Base-by-base conservation (phyloP, 2,888 invertebrate genomes). In the Diaprepes abbreviatus region DNA sequence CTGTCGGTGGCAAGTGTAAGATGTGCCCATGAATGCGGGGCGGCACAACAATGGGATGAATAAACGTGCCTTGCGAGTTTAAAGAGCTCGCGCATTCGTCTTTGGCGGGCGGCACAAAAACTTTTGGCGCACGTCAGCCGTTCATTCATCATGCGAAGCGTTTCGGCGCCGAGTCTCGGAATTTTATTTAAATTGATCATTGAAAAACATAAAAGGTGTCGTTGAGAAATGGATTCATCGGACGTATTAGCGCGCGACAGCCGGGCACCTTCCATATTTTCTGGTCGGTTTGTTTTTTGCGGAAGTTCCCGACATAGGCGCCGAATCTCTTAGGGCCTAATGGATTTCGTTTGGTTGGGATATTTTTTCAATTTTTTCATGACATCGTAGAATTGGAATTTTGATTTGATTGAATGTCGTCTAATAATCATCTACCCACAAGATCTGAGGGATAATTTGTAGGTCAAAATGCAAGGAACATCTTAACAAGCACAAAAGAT, bases 101-200 rank as follows among this genome's bases (percentile, higher is more conserved):
- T 80, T 79, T 35, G 57, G 35, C 55, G 72, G 67, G 71, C 66
- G 67, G 74, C 60, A 75, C 77, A 79, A 79, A 80, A 80, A 80
- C 74, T 78, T 79, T 79, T 77, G 78, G 79, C 79, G 77, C 76
- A 77, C 79, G 80, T 80, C 80, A 79, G 72, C 72, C 73, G 71
- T 70, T 73, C 79, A 80, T 81, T 79, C 79, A 79, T 81, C 81
- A 80, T 81, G 77, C 71, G 76, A 75, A 76, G 72, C 72, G 74
- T 52, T 66, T 55, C 57, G 66, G 65, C 73, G 73, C 77, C 75
- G 76, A 73, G 78, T 72, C 77, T 77, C 74, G 74, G 75, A 78
- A 79, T 80, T 80, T 80, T 80, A 81, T 81, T 81, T 79, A 81
- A 81, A 82, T 81, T 80, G 79, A 80, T 80, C 79, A 81, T 80